Conservation (phyloP, 2,113 vertebrate species). For the Aptenodytes forsteri region DNA sequence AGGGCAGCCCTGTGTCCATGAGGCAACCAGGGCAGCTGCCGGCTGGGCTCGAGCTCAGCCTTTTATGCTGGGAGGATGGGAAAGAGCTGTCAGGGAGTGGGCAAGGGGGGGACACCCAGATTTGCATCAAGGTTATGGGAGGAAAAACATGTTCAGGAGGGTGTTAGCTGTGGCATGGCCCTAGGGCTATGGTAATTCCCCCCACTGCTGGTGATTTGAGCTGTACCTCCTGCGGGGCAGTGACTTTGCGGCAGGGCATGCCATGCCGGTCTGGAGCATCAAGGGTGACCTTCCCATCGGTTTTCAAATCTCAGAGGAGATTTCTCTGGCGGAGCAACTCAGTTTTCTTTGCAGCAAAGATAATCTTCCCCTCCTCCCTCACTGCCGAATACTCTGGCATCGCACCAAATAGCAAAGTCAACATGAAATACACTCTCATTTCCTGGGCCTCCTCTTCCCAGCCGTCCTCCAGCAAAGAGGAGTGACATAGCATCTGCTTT, state of each 20-base stretch:
- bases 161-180: background rate
- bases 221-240: background rate
- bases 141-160: background rate
- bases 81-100: background rate
- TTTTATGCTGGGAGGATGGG: background rate
- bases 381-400: background rate
- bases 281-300: accelerated
- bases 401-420: background rate
- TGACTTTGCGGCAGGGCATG: accelerated
- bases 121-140: background rate
- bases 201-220: background rate
- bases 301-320: background rate
- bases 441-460: slow-evolving; percentile 8
- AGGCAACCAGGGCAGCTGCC: background rate
- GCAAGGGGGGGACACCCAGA: background rate
- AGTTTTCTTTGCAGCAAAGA: background rate
- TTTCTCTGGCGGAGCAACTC: background rate
- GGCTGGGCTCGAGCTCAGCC: background rate
- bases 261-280: accelerated
- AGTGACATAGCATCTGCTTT: background rate
- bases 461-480: background rate
- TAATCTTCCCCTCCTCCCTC: background rate
- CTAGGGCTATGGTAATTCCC: background rate
- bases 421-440: slow-evolving; percentile 36
- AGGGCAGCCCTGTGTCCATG: accelerated